phyloP scores from a whole-genome alignment of 1,140 invertebrate genomes.

The Eciton burchellii region DNA sequence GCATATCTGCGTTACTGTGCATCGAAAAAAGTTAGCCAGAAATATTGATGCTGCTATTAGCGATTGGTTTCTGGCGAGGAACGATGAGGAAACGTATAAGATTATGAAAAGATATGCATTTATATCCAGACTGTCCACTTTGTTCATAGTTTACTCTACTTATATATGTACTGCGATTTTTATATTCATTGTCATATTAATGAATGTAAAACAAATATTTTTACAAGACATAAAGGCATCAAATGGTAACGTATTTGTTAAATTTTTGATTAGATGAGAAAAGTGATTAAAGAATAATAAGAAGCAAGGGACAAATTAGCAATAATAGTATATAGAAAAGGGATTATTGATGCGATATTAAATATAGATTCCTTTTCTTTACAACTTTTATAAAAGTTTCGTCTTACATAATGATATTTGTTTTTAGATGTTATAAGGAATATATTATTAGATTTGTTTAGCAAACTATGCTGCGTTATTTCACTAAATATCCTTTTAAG shows the following conservation, averaged over 20 bases:
- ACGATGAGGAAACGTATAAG: constrained; percentile 7
- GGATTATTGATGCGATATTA: no score
- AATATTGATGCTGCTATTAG: constrained; percentile 29
- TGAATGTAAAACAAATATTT: constrained; percentile 14
- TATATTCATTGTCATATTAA: not conserved
- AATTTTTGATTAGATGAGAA: constrained; percentile 7
- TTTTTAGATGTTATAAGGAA: no score
- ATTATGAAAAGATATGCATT: constrained; percentile 39
- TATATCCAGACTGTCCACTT: constrained; percentile 28
- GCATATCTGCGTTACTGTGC: not conserved
- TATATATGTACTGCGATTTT: not conserved
- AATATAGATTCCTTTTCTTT: no score
- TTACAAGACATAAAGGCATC: not conserved
- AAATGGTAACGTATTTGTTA: constrained; percentile 5
- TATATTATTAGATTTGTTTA: no score
- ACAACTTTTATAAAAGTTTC: no score
- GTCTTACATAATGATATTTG: no score
- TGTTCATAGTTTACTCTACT: not conserved
- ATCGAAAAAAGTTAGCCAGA: not conserved
- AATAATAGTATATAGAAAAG: no score
- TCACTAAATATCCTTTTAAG: not conserved
- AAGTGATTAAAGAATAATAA: no score
- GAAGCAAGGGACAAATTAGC: no score
- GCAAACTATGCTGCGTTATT: no score
- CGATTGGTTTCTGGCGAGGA: constrained; percentile 24